A percentile compares a stretch with the other conserved stretches of the same genome.
phyloP scores from a whole-genome alignment of 2,888 invertebrate species.

The Leucophenga maculata region DNA sequence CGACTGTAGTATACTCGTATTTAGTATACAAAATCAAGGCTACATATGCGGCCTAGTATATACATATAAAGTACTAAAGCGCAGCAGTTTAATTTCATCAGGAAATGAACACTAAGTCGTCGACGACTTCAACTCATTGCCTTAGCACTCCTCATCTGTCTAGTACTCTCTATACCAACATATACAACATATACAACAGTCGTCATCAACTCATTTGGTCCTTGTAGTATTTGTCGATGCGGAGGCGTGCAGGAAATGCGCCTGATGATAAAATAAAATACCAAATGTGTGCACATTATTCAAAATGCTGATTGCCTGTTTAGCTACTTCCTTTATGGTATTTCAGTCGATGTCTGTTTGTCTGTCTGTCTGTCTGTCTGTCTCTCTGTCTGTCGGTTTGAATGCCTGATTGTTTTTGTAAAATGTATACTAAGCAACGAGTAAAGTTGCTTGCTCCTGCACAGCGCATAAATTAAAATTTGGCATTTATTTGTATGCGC shows the following conservation, averaged over 20 bases:
- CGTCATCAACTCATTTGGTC: too few relatives aligned
- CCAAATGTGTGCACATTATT: slow-evolving; percentile 62
- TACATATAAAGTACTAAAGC: slow-evolving; percentile 27
- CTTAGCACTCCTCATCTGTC: neutral
- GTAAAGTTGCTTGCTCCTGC: too few relatives aligned
- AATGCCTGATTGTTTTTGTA: too few relatives aligned
- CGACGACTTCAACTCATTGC: slow-evolving; percentile 28
- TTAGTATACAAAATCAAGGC: neutral
- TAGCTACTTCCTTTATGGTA: neutral
- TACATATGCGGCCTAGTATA: slow-evolving; percentile 9
- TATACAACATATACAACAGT: too few relatives aligned
- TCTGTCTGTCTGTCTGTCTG: too few relatives aligned
- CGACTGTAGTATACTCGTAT: neutral
- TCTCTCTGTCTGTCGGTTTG: too few relatives aligned
- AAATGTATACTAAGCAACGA: too few relatives aligned
- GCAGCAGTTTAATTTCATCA: slow-evolving; percentile 58
- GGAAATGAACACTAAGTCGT: slow-evolving; percentile 28
- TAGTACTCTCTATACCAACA: too few relatives aligned
- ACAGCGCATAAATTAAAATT: too few relatives aligned
- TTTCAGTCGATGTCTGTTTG: neutral
- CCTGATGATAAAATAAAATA: slow-evolving; percentile 63
- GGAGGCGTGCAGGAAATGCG: slow-evolving; percentile 47
- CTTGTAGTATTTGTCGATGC: neutral
- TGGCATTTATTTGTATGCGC: neutral
- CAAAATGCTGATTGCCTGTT: slow-evolving; percentile 48